Percentiles rank a stretch among this genome's conserved stretches.
phyloP scores from a whole-genome alignment of 2,888 invertebrate genomes.

The Encarsia formosa region DNA sequence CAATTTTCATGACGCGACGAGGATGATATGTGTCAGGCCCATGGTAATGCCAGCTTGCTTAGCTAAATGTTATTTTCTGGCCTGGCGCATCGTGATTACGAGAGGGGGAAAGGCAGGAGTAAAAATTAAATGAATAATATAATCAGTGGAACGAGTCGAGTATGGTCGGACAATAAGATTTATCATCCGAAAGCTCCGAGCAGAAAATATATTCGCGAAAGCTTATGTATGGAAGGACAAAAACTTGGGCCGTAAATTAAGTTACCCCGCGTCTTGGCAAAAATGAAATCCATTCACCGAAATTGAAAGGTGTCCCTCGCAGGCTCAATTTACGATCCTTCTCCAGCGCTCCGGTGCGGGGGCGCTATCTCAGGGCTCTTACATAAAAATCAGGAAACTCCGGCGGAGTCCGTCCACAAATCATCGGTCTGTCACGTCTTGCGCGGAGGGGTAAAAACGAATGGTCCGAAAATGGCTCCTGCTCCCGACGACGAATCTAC shows the following conservation, averaged over 20 bases:
- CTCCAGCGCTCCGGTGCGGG: not conserved
- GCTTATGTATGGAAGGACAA: too few relatives aligned
- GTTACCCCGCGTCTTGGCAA: too few relatives aligned
- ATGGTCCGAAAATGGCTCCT: constrained; percentile 37
- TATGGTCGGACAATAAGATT: too few relatives aligned
- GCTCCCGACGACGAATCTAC: constrained; percentile 40
- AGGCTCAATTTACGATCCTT: constrained; percentile 40
- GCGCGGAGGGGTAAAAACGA: constrained; percentile 32
- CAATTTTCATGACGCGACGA: constrained; percentile 39
- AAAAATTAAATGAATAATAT: too few relatives aligned
- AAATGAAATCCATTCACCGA: constrained; percentile 23
- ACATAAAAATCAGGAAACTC: constrained; percentile 48
- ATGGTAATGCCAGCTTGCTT: constrained; percentile 32
- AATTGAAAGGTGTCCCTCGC: constrained; percentile 26
- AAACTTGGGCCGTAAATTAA: too few relatives aligned
- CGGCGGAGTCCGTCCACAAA: constrained; percentile 42
- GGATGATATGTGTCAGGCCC: constrained; percentile 50
- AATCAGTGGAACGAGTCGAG: too few relatives aligned
- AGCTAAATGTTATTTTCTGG: constrained; percentile 11
- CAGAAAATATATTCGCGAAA: too few relatives aligned
- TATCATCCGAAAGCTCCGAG: too few relatives aligned
- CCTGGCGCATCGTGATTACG: constrained; percentile 6
- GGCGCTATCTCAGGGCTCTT: constrained; percentile 36
- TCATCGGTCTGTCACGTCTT: constrained; percentile 44
- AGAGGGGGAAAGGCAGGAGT: too few relatives aligned